A percentile compares a stretch with the other conserved stretches of the same genome.
Conservation (phyloP, 2,888 invertebrate genomes). For the Drosophila nr. perissopoda region DNA sequence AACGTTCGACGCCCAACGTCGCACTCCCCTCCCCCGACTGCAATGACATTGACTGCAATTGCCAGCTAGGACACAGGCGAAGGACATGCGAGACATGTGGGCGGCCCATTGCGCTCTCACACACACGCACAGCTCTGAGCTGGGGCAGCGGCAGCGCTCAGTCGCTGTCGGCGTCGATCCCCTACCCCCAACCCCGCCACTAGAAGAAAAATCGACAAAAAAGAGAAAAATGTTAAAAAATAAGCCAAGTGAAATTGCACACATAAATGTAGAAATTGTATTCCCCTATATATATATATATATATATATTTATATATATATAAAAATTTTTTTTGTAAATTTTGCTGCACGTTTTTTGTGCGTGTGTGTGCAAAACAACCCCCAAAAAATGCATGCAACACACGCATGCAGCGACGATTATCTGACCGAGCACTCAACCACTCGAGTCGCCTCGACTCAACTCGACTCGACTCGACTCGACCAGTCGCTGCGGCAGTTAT, state of each 20-base stretch:
- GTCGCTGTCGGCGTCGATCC: slow-evolving; percentile 18
- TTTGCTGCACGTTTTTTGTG: slow-evolving; percentile 64
- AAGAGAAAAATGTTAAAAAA: slow-evolving; percentile 52
- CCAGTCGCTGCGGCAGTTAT: slow-evolving; percentile 65
- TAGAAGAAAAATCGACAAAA: slow-evolving; percentile 4
- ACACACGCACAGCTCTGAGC: neutral
- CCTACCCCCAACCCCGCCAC: neutral
- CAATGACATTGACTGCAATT: slow-evolving; percentile 73
- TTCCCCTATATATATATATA: slow-evolving; percentile 63
- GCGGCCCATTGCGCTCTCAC: slow-evolving; percentile 39
- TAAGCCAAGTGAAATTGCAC: slow-evolving; percentile 71
- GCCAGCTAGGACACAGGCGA: slow-evolving; percentile 22
- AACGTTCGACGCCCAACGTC: neutral
- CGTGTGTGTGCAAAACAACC: slow-evolving; percentile 72
- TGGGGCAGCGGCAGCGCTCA: slow-evolving; percentile 11
- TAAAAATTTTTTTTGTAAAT: slow-evolving; percentile 47
- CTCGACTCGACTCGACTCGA: slow-evolving; percentile 37
- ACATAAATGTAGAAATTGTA: slow-evolving; percentile 68
- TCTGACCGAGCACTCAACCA: slow-evolving; percentile 45
- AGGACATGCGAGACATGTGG: slow-evolving; percentile 37
- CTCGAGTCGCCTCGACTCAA: slow-evolving; percentile 16
- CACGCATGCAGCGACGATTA: slow-evolving; percentile 36
- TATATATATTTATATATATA: neutral
- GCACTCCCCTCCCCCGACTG: neutral
- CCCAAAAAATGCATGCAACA: slow-evolving; percentile 61